These are phyloP conservation scores for Eurosta solidaginis DNA, from an alignment of 1,140 invertebrate genomes.

Conservation along the genomic window DNA sequence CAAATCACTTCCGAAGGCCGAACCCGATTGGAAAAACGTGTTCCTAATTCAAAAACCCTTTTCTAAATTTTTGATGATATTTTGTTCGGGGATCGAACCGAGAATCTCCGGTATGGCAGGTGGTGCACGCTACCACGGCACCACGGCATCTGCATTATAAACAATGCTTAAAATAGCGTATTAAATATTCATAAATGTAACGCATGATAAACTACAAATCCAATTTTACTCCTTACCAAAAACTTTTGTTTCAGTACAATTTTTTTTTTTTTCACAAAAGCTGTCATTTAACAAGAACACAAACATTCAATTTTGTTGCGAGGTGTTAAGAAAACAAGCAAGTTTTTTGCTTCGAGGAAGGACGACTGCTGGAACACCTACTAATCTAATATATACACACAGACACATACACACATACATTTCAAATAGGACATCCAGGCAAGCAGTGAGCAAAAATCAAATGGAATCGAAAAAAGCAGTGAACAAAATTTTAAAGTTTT, in stretches of 20 bases:
- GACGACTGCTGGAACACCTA: not conserved
- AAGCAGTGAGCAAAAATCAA: not conserved
- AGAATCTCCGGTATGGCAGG: no score
- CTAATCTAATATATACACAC: not conserved
- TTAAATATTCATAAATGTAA: not conserved
- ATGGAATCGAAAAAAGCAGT: not conserved
- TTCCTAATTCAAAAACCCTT: no score
- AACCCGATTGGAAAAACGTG: no score
- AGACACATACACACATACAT: no score
- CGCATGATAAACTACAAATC: slow-evolving; percentile 11
- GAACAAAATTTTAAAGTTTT: not conserved
- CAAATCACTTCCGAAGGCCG: no score
- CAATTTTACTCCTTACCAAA: slow-evolving; percentile 2
- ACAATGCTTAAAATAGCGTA: not conserved
- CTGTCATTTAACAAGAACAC: slow-evolving; percentile 1
- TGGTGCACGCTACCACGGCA: no score
- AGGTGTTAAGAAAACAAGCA: not conserved
- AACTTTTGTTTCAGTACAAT: slow-evolving; percentile 10
- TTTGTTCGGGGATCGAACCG: no score
- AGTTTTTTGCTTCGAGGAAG: not conserved
- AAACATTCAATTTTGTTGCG: not conserved
- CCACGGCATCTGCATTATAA: no score
- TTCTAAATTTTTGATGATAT: no score
- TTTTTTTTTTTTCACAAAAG: not conserved
- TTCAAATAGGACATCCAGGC: no score